A percentile compares a stretch with the other conserved stretches of the same genome.
These are phyloP conservation scores for Gobio gobio DNA, from an alignment of 2,113 vertebrate species.

Conservation along the genomic window DNA sequence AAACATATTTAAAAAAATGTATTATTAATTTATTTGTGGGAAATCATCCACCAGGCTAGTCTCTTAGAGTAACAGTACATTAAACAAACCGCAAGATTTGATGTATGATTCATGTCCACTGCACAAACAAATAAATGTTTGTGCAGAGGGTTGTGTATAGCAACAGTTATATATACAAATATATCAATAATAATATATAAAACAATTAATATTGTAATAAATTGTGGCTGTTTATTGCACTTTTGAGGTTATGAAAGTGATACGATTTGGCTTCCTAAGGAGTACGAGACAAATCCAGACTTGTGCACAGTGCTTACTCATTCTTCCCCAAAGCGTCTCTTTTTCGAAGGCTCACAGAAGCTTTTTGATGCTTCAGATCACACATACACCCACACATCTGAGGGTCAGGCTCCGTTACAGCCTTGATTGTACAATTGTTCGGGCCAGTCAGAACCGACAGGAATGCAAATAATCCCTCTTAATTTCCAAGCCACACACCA, in stretches of 20 bases:
- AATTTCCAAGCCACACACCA: slow-evolving; percentile 10
- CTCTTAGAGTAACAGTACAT: too few species aligned
- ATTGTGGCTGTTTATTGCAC: too few species aligned
- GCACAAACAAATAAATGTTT: too few species aligned
- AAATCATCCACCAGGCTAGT: too few species aligned
- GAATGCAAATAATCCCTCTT: slow-evolving; percentile 32
- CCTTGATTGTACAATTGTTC: slow-evolving; percentile 8
- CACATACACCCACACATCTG: slow-evolving; percentile 32
- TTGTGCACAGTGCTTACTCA: slow-evolving; percentile 10
- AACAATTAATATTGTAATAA: too few species aligned
- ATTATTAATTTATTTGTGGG: too few species aligned
- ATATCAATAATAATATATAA: too few species aligned
- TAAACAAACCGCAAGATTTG: too few species aligned
- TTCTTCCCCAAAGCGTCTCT: not conserved
- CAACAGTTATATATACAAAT: too few species aligned
- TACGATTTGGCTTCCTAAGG: not conserved
- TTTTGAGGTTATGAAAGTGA: not conserved
- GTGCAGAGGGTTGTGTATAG: too few species aligned
- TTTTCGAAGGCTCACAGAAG: not conserved
- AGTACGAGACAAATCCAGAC: not conserved
- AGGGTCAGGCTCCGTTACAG: slow-evolving; percentile 20
- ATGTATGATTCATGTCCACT: too few species aligned
- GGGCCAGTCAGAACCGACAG: not conserved
- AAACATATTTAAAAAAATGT: too few species aligned
- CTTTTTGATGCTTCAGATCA: slow-evolving; percentile 31